phyloP scores from a whole-genome alignment of 2,113 vertebrate species.

The Sprattus sprattus region DNA sequence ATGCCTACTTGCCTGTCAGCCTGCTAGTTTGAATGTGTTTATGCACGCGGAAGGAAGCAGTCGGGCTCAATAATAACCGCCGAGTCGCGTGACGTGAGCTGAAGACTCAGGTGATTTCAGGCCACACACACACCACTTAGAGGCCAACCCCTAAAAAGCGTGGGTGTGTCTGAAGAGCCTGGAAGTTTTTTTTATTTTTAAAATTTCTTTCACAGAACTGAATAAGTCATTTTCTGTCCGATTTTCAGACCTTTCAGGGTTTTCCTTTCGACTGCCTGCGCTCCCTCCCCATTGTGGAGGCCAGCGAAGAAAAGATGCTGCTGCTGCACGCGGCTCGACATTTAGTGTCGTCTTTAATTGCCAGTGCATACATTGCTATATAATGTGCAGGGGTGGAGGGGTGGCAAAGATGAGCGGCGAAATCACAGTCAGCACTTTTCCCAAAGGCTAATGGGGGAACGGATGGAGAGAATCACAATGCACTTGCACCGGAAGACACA shows the following conservation, averaged over 20 bases:
- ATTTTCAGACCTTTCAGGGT: background rate
- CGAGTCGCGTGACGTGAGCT: background rate
- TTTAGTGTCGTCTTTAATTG: background rate
- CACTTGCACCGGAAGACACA: background rate
- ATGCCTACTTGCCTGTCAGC: background rate
- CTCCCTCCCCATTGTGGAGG: background rate
- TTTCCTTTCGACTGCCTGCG: background rate
- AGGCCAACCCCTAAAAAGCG: background rate
- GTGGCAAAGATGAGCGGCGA: background rate
- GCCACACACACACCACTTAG: background rate
- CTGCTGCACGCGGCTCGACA: background rate
- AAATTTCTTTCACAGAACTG: background rate
- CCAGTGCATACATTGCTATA: background rate
- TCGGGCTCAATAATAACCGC: background rate
- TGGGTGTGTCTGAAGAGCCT: background rate
- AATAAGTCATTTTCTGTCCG: constrained; percentile 1
- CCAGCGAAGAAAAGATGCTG: background rate
- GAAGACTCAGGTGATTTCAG: background rate
- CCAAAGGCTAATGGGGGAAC: constrained; percentile 8
- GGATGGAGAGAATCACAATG: background rate
- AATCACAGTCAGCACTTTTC: constrained; percentile 5
- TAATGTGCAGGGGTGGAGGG: background rate
- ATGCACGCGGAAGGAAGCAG: background rate
- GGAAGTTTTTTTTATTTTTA: background rate
- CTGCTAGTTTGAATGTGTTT: constrained; percentile 10